Evolutionary conservation across 2,888 invertebrate species (phyloP).

Genomic region (Hoplodrina blanda): DNA sequence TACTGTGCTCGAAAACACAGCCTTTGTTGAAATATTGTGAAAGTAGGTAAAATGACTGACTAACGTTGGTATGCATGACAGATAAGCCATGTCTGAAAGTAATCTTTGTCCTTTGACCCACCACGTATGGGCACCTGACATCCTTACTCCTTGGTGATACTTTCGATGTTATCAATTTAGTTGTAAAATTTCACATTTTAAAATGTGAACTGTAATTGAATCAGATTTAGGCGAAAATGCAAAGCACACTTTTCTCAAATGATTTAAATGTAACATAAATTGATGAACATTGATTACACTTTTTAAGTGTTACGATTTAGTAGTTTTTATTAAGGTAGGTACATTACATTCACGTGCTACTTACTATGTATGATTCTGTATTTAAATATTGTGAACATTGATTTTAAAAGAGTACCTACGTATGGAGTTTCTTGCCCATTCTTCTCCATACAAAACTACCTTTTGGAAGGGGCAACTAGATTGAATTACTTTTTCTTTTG

Average conservation of each 20-base stretch:
- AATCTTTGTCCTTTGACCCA: constrained; percentile 45
- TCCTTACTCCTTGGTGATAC: constrained; percentile 5
- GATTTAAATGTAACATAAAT: neutral
- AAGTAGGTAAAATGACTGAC: constrained; percentile 29
- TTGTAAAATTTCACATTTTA: neutral
- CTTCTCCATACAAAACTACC: no score
- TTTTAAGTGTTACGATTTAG: no score
- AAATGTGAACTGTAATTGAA: no score
- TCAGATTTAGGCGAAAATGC: neutral
- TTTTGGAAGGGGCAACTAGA: no score
- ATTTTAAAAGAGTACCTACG: no score
- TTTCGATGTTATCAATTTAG: neutral
- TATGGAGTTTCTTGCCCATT: no score
- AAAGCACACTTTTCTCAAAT: neutral
- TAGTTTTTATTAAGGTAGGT: no score
- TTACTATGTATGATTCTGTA: no score
- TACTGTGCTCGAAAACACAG: neutral
- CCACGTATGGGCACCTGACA: constrained; percentile 15
- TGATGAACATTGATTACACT: neutral
- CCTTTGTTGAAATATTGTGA: constrained; percentile 13
- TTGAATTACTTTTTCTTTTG: no score
- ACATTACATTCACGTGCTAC: no score
- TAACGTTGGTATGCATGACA: neutral
- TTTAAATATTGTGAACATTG: no score
- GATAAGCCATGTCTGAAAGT: neutral